These are phyloP conservation scores for Margarornis squamiger DNA, from an alignment of 2,797 vertebrate genomes.

Conservation along the genomic window DNA sequence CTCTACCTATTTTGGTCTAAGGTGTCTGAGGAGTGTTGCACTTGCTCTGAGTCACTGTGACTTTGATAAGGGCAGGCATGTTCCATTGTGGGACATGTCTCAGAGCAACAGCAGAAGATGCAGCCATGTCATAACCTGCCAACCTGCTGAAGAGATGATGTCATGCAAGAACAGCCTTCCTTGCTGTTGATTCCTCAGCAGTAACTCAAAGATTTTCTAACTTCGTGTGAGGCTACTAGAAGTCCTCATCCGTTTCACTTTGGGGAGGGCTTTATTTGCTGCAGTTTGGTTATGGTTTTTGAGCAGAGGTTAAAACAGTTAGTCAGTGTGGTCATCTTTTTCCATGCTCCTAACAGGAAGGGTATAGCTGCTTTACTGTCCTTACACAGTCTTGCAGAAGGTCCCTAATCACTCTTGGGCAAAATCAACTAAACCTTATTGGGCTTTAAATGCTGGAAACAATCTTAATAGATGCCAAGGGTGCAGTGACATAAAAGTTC, in stretches of 20 bases:
- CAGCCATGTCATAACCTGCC: neutral
- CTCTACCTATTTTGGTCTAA: neutral
- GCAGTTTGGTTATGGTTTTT: neutral
- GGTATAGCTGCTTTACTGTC: neutral
- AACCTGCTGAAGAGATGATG: neutral
- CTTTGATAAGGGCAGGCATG: rapidly evolving
- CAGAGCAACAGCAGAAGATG: neutral
- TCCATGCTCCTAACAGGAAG: neutral
- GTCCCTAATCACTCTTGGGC: neutral
- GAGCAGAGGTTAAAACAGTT: neutral
- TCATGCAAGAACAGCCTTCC: neutral
- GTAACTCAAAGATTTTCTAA: neutral
- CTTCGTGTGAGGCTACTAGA: neutral
- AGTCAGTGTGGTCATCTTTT: neutral
- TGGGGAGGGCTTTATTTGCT: neutral
- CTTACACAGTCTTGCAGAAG: neutral
- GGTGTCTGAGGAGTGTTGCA: neutral
- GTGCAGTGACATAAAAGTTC: neutral
- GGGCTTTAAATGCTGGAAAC: neutral
- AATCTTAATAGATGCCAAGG: neutral
- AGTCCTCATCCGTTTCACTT: neutral
- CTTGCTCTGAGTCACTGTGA: neutral
- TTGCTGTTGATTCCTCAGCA: neutral
- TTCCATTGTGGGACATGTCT: neutral
- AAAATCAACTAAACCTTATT: neutral